phyloP scores from a whole-genome alignment of 2,797 vertebrate species.

The Propithecus deckenii region DNA sequence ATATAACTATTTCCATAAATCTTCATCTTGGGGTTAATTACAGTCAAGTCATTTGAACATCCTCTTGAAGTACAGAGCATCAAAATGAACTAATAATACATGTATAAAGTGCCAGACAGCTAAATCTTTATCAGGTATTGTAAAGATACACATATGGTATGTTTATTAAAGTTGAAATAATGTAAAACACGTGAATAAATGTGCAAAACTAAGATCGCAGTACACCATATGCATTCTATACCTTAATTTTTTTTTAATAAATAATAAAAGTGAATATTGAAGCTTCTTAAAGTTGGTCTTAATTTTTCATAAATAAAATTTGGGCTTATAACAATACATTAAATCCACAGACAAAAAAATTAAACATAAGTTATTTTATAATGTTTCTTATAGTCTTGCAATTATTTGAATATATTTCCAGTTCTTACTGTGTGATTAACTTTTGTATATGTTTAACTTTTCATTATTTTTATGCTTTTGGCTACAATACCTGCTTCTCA shows the following conservation, averaged over 20 bases:
- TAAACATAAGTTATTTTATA: constrained; percentile 1
- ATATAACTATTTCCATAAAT: constrained; percentile 79
- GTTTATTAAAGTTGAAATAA: constrained; percentile 84
- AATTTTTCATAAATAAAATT: constrained; percentile 75
- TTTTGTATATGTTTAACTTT: background rate
- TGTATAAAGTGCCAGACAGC: constrained; percentile 85
- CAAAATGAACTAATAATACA: constrained; percentile 84
- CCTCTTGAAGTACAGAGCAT: constrained; percentile 79
- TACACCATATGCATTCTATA: constrained; percentile 83
- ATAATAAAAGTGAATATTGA: constrained; percentile 84
- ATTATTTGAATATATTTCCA: constrained; percentile 45
- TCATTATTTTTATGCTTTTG: constrained; percentile 53
- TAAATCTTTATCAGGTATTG: constrained; percentile 85
- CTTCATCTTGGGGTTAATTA: constrained; percentile 75
- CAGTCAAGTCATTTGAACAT: constrained; percentile 70
- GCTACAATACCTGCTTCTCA: background rate
- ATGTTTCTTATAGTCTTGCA: constrained; percentile 31
- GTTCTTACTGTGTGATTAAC: background rate
- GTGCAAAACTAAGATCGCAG: constrained; percentile 79
- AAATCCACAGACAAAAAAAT: constrained; percentile 31
- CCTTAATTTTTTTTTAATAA: constrained; percentile 83
- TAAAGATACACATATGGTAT: constrained; percentile 85
- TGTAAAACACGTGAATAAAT: constrained; percentile 84
- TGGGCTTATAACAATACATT: constrained; percentile 40
- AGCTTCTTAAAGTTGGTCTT: constrained; percentile 80